Evolutionary conservation across 2,888 invertebrate genomes (phyloP).

Genomic region (Drosophila demipolita): DNA sequence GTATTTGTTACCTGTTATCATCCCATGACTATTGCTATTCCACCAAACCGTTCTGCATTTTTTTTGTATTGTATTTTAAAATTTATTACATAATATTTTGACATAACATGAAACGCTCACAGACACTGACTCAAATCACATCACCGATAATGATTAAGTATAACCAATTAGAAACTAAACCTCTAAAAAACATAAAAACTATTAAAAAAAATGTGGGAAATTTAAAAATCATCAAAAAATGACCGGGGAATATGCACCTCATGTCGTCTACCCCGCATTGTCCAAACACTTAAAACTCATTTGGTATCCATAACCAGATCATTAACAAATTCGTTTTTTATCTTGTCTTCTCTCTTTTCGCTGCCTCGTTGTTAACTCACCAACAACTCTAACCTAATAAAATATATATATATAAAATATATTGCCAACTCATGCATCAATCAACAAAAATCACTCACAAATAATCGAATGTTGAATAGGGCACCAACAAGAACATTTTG

Average conservation of each 20-base stretch:
- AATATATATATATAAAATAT: constrained; percentile 26
- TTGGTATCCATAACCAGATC: constrained; percentile 59
- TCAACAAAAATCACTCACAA: constrained; percentile 38
- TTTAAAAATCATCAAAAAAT: not conserved
- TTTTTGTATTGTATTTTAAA: not conserved
- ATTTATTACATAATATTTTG: not conserved
- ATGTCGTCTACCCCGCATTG: constrained; percentile 10
- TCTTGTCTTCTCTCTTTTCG: constrained; percentile 77
- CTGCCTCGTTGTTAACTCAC: constrained; percentile 69
- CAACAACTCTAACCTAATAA: constrained; percentile 47
- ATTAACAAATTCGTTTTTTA: constrained; percentile 77
- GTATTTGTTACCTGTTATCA: not conserved
- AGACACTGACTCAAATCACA: constrained; percentile 17
- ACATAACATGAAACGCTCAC: constrained; percentile 16
- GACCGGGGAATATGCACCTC: not conserved
- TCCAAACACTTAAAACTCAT: constrained; percentile 27
- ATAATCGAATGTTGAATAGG: constrained; percentile 64
- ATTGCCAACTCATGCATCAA: constrained; percentile 48
- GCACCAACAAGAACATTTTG: constrained; percentile 85
- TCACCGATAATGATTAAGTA: not conserved
- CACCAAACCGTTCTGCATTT: not conserved
- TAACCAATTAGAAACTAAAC: not conserved
- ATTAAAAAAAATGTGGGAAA: not conserved
- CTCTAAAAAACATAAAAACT: not conserved
- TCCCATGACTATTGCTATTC: not conserved